Conservation (phyloP, 2,797 vertebrate genomes). For the Crax fasciolata region DNA sequence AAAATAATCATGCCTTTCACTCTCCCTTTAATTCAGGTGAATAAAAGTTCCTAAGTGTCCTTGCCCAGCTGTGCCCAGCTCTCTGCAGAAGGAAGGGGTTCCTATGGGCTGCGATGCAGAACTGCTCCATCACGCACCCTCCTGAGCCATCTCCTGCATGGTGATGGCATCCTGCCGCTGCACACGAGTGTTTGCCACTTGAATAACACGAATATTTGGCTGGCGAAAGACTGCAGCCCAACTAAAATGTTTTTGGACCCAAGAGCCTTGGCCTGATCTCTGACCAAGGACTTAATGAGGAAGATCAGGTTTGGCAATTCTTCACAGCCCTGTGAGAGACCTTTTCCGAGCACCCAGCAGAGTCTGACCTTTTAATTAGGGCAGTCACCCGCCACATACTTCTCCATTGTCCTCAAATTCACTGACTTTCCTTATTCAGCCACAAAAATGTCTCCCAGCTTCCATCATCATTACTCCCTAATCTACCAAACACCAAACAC, state of each 20-base stretch:
- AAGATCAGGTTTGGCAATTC: neutral
- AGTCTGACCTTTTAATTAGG: constrained; percentile 12
- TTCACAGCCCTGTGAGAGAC: neutral
- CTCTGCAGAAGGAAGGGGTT: neutral
- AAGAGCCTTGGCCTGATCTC: neutral
- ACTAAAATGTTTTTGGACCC: neutral
- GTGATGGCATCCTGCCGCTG: neutral
- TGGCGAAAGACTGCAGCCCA: neutral
- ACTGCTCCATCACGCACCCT: neutral
- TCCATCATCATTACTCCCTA: neutral
- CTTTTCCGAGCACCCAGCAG: neutral
- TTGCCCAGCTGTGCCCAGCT: neutral
- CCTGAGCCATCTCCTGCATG: rapidly evolving
- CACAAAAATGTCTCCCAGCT: neutral
- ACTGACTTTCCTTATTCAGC: neutral
- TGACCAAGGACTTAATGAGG: neutral
- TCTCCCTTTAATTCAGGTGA: neutral
- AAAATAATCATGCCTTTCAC: neutral
- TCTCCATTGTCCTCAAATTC: constrained; percentile 10
- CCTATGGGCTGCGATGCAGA: neutral
- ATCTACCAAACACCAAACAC: neutral
- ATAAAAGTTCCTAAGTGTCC: neutral
- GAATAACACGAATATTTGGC: rapidly evolving
- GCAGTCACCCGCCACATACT: neutral
- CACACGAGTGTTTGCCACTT: rapidly evolving